Evolutionary conservation across 2,888 invertebrate species (phyloP), one percentile per base, ranked within the genome.

Genomic region (Julus scanicus): DNA sequence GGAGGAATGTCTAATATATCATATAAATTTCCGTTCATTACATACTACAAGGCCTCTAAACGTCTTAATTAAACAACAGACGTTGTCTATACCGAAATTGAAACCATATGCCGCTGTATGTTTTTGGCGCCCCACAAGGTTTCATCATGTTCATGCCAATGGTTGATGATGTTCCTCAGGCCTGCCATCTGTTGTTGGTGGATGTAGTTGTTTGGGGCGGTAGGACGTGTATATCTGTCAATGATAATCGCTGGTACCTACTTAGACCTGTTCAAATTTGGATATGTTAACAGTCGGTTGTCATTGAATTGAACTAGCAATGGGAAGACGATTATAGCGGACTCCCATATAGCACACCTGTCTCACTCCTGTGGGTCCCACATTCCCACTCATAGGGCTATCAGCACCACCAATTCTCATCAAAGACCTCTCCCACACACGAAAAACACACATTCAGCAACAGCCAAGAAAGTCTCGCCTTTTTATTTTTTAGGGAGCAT

Each of bases 171-270:
- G 29, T 13, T 71, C n/a, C 29, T 1, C 71, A 71, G 71, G 71
- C 71, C 71, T 71, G 71, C 71, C 71, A 71, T 71, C 71, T 71
- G 71, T 71, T 71, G 71, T 29, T 71, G 71, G 71, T 71, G 29
- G 71, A 71, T 71, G 71, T 71, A 71, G 71, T 71, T 71, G 71
- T 71, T 29, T 29, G 71, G 71, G 71, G 71, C 29, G 71, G 71
- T 20, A 71, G n/a, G 8, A 29, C 71, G 71, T 71, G 71, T 71
- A 29, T 29, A 1, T 29, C 71, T 71, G 71, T 71, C 71, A 71
- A 11, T 71, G 71, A 71, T 71, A 71, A 71, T 71, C 71, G 29
- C 71, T 71, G 11, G 71, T 71, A 71, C 71, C 71, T 29, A 71
- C 71, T 71, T 29, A 29, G 11, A 29, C 71, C 71, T 29, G 71